These are phyloP conservation scores for Hypena proboscidalis DNA, from an alignment of 2,888 invertebrate genomes.

Conservation along the genomic window DNA sequence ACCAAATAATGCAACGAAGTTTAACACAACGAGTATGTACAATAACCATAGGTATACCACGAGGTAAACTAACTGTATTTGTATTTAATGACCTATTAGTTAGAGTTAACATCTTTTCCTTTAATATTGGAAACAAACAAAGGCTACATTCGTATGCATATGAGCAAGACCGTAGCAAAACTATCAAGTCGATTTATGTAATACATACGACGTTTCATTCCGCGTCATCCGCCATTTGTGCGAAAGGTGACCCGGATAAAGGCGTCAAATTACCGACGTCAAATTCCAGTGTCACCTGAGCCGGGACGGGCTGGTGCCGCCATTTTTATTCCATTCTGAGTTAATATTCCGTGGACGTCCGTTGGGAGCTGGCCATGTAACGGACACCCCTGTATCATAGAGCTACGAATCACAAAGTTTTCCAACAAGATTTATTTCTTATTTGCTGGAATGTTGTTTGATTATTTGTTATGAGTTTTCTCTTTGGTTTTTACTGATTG, in stretches of 20 bases:
- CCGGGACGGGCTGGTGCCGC: slow-evolving; percentile 61
- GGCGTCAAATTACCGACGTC: slow-evolving; percentile 79
- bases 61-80: no score
- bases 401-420: slow-evolving; percentile 64
- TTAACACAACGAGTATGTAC: no score
- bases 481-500: slow-evolving; percentile 29
- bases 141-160: not conserved
- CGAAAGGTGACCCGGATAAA: slow-evolving; percentile 75
- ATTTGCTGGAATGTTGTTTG: slow-evolving; percentile 41
- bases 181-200: slow-evolving; percentile 51
- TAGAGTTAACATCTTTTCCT: no score
- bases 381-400: slow-evolving; percentile 65
- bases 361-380: slow-evolving; percentile 66
- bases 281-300: slow-evolving; percentile 78
- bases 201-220: slow-evolving; percentile 61
- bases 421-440: slow-evolving; percentile 43
- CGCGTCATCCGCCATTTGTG: slow-evolving; percentile 62
- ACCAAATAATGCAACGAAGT: no score
- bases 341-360: slow-evolving; percentile 79
- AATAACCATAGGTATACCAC: no score
- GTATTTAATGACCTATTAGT: no score
- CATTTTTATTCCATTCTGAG: slow-evolving; percentile 78
- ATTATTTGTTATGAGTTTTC: slow-evolving; percentile 39
- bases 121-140: no score
- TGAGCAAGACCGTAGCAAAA: slow-evolving; percentile 11